A percentile compares a stretch with the other conserved stretches of the same genome.
Conservation (phyloP, 2,888 invertebrate genomes). For the Portevinia maculata region DNA sequence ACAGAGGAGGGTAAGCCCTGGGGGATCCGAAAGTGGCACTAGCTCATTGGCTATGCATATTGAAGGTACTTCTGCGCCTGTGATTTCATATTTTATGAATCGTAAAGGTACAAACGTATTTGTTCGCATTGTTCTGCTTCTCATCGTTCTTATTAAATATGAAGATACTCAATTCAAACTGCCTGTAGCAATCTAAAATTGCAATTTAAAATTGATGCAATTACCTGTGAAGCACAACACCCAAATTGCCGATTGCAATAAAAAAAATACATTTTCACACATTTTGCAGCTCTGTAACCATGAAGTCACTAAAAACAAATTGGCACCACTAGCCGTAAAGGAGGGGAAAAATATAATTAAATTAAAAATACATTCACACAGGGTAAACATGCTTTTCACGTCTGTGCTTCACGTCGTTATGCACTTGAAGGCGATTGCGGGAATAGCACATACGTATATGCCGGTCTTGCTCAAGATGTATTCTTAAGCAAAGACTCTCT, state of each 20-base stretch:
- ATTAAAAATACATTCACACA: slow-evolving; percentile 15
- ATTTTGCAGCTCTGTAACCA: neutral
- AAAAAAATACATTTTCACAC: neutral
- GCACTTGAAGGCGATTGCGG: slow-evolving; percentile 1
- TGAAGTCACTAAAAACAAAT: neutral
- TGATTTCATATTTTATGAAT: neutral
- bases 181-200: neutral
- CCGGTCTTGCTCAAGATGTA: neutral
- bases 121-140: neutral
- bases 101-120: neutral
- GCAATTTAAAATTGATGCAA: slow-evolving; percentile 20
- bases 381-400: neutral
- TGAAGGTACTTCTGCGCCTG: too few relatives aligned
- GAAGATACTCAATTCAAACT: neutral
- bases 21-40: too few relatives aligned
- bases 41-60: too few relatives aligned
- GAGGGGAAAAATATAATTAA: neutral
- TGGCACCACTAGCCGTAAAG: neutral
- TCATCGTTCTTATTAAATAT: neutral
- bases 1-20: too few relatives aligned
- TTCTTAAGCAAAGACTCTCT: neutral
- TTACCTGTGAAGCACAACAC: neutral
- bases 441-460: slow-evolving; percentile 6
- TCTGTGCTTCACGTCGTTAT: neutral
- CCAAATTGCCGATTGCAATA: neutral